A percentile compares a stretch with the other conserved stretches of the same genome.
Conservation (phyloP, 2,888 invertebrate genomes). For the Synergus gifuensis region DNA sequence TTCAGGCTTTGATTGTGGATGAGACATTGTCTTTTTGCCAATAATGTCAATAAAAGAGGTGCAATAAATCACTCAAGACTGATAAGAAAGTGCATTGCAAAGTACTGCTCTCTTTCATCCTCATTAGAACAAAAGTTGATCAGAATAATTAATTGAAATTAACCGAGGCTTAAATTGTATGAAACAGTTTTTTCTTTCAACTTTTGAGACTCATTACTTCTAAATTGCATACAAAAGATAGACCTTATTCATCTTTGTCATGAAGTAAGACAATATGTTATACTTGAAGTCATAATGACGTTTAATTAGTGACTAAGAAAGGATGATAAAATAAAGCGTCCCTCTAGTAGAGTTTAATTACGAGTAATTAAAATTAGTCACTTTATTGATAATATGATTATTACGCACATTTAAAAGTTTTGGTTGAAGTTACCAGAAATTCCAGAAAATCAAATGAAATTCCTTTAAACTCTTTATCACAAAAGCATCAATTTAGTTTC, state of each 20-base stretch:
- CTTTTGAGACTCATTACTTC: background rate
- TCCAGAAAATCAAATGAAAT: background rate
- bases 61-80: constrained; percentile 18
- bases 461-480: too few species aligned
- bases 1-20: constrained; percentile 8
- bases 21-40: constrained; percentile 30
- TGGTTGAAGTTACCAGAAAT: too few species aligned
- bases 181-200: background rate
- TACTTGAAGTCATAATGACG: constrained; percentile 19
- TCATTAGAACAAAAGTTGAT: background rate
- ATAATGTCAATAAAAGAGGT: constrained; percentile 23
- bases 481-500: too few species aligned
- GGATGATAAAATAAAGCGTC: constrained; percentile 1
- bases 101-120: background rate
- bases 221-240: too few species aligned
- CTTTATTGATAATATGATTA: background rate
- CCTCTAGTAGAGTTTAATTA: background rate
- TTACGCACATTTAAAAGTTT: background rate
- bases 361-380: constrained; percentile 21
- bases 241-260: constrained; percentile 19
- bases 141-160: background rate
- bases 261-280: constrained; percentile 15
- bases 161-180: background rate
- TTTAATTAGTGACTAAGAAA: constrained; percentile 36
- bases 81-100: background rate